phyloP scores from a whole-genome alignment of 2,888 invertebrate genomes.

The Dolichopus griseipennis region DNA sequence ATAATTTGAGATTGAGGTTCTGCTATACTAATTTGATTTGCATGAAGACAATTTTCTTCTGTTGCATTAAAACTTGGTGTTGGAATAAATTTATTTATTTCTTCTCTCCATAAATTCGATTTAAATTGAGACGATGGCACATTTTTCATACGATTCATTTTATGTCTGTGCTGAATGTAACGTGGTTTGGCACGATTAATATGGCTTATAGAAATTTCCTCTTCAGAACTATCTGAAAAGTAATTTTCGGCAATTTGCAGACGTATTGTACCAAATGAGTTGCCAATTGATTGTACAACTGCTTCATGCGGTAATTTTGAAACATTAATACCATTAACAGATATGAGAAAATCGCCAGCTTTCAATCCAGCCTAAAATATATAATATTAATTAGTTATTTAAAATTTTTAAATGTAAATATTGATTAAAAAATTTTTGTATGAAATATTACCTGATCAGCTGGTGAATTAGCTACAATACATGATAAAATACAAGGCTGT shows the following conservation, averaged over 20 bases:
- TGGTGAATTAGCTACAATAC: conserved; percentile 82
- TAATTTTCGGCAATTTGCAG: conserved; percentile 82
- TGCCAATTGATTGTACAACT: conserved; percentile 83
- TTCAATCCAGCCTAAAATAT: conserved; percentile 61
- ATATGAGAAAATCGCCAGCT: conserved; percentile 85
- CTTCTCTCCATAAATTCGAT: conserved; percentile 25
- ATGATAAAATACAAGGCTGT: conserved; percentile 89
- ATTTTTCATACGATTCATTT: conserved; percentile 48
- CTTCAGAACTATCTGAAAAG: conserved; percentile 77
- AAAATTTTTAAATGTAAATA: no score
- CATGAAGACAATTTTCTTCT: background rate
- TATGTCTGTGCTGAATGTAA: conserved; percentile 48
- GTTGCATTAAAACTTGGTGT: conserved; percentile 10
- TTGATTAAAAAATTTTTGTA: no score
- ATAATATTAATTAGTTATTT: background rate
- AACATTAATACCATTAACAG: conserved; percentile 85
- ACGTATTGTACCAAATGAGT: conserved; percentile 70
- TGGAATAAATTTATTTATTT: conserved; percentile 10
- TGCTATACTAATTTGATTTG: background rate
- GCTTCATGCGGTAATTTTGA: conserved; percentile 89
- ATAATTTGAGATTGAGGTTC: background rate
- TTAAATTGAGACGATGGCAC: conserved; percentile 44
- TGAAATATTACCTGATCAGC: conserved; percentile 55
- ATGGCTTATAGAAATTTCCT: conserved; percentile 51
- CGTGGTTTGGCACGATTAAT: conserved; percentile 37